Base-by-base conservation (phyloP, 2,888 invertebrate species). In the Parochlus steinenii region DNA sequence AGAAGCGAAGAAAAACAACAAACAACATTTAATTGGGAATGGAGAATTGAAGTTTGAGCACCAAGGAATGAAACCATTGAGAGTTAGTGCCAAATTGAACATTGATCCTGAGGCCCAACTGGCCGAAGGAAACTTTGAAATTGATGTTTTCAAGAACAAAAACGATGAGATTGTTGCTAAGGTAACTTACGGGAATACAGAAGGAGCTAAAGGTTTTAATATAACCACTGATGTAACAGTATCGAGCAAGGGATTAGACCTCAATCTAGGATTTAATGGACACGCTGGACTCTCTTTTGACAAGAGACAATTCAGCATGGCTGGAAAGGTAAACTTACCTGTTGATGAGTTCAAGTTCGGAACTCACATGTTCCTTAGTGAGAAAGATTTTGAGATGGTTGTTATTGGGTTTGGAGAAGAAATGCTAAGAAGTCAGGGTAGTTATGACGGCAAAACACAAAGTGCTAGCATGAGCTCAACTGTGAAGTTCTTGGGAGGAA, bases 31-130 rank as follows among this genome's bases (percentile, higher is more conserved):
- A 24, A 57, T 61, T 4, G 50, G 65, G 3, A 56, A 58, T 3
- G 71, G 70, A 3, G 68, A 73, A 42, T 47, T 71, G 1, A 71
- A 69, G 43, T 68, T 81, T 41, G 66, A 67, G 19, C 74, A 78
- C 48, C 82, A 82, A 7, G 65, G 65, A 19, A 61, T 80, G 39
- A 46, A 67, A 49, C 61, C 68, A 6, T 48, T 69, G 37, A 46
- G 49, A 3, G 48, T 68, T 11, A 60, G 55, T 12, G 63, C 63
- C 18, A 58, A 58, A 37, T 16, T 62, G 2, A 57, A 60, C 31
- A 51, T 55, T 1, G 58, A 64, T 17, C 53, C 58, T 1, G 48
- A 51, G 0, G 49, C 56, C 1, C 50, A 56, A 37, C 37, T 54
- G 3, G 37, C 56, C 14, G 54, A 58, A 19, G 54, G 53, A 2